A percentile compares a stretch with the other conserved stretches of the same genome.
These are phyloP conservation scores for Ciona savignyi DNA, from an alignment of 23 tunicate species.

Conservation along the genomic window DNA sequence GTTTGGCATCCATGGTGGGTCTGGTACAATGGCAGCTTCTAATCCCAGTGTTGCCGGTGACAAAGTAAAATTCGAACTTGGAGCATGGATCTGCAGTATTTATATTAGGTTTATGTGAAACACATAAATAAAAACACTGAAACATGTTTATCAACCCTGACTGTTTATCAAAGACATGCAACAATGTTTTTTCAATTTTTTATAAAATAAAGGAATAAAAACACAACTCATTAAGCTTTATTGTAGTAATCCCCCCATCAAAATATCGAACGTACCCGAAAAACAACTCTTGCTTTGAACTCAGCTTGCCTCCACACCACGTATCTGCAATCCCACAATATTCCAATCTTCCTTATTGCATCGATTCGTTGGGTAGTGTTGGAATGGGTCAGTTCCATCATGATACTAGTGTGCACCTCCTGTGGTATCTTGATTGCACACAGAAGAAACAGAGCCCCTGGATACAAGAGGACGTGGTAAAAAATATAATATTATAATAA, in stretches of 20 bases:
- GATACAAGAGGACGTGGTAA: no score
- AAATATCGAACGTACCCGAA: no score
- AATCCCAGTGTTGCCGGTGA: constrained; percentile 37
- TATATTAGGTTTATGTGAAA: no score
- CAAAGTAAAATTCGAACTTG: constrained; percentile 19
- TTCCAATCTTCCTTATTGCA: constrained; percentile 52
- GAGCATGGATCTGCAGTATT: constrained; percentile 30
- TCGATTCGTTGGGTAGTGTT: constrained; percentile 37
- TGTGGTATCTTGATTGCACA: constrained; percentile 52
- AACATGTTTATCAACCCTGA: no score
- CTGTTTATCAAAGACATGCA: no score
- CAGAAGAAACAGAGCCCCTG: constrained; percentile 68
- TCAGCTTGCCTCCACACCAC: constrained; percentile 67
- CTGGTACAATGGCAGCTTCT: constrained; percentile 27
- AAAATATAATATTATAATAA: no score
- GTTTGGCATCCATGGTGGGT: constrained; percentile 90
- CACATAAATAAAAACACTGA: no score
- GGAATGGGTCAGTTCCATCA: constrained; percentile 32
- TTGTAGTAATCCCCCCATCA: neutral
- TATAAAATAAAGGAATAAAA: neutral
- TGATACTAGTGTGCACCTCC: constrained; percentile 39
- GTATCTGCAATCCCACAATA: constrained; percentile 70
- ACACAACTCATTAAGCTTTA: neutral
- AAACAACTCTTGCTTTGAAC: constrained; percentile 31
- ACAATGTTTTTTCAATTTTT: neutral